These are phyloP conservation scores for Gambusia affinis DNA, from an alignment of 2,113 vertebrate species.

Conservation along the genomic window DNA sequence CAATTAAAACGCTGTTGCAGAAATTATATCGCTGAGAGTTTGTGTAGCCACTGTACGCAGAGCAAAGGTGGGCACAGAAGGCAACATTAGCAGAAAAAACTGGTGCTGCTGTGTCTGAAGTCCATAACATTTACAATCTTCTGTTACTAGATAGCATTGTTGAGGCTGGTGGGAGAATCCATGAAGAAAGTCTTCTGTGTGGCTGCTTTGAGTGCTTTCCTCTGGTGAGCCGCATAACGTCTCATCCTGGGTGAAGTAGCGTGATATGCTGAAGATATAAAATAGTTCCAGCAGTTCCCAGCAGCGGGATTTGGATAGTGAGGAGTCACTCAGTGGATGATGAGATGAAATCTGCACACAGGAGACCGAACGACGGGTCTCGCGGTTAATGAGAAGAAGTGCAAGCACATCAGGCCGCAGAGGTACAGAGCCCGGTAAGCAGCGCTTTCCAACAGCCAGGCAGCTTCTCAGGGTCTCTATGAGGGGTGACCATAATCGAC, in stretches of 20 bases:
- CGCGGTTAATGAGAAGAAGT: conserved; percentile 85
- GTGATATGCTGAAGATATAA: conserved; percentile 81
- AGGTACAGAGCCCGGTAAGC: conserved; percentile 73
- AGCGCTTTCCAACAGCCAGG: conserved; percentile 73
- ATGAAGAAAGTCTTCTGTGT: conserved; percentile 79
- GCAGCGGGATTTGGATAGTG: conserved; percentile 70
- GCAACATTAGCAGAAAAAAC: conserved; percentile 81
- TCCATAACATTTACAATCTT: conserved; percentile 82
- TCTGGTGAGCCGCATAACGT: conserved; percentile 48
- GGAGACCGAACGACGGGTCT: conserved; percentile 83
- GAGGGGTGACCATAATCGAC: conserved; percentile 85
- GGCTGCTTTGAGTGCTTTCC: conserved; percentile 20
- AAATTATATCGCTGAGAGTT: conserved; percentile 76
- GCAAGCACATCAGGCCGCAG: conserved; percentile 83
- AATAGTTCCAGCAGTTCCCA: conserved; percentile 84
- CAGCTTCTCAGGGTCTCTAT: conserved; percentile 81
- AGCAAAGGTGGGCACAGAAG: conserved; percentile 83
- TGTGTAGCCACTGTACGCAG: conserved; percentile 81
- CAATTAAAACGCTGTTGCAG: conserved; percentile 73
- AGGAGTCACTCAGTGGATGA: background rate
- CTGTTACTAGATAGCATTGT: conserved; percentile 83
- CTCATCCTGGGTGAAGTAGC: conserved; percentile 83
- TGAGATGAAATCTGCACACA: conserved; percentile 59
- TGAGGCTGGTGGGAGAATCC: conserved; percentile 77
- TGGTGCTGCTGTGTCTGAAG: conserved; percentile 83